Conservation (phyloP, 2,888 invertebrate species). For the Endomychus coccineus region DNA sequence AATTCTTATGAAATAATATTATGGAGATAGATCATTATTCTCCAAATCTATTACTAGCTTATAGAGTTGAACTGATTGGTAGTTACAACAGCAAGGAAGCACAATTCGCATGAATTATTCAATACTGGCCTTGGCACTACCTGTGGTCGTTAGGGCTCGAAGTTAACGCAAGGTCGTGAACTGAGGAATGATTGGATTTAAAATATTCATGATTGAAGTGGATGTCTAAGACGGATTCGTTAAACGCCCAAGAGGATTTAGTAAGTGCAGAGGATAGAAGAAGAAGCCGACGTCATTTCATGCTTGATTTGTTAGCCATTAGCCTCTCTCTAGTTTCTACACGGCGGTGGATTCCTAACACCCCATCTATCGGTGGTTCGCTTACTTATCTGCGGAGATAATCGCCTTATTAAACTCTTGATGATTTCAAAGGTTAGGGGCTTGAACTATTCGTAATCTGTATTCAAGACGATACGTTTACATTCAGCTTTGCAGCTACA, state of each 20-base stretch:
- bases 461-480: too few relatives aligned
- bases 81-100: too few relatives aligned
- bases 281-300: conserved; percentile 29
- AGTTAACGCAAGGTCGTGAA: conserved; percentile 13
- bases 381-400: conserved; percentile 4
- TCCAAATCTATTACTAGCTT: too few relatives aligned
- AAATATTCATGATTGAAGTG: conserved; percentile 15
- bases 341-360: neutral
- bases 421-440: neutral
- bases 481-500: too few relatives aligned
- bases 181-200: conserved; percentile 13
- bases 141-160: too few relatives aligned
- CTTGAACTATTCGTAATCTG: too few relatives aligned
- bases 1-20: too few relatives aligned
- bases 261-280: conserved; percentile 14
- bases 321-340: conserved; percentile 17
- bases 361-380: conserved; percentile 3
- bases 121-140: too few relatives aligned
- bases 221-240: conserved; percentile 7
- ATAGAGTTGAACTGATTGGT: too few relatives aligned
- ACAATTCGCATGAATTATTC: too few relatives aligned
- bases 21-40: too few relatives aligned
- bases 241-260: conserved; percentile 10
- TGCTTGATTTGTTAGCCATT: conserved; percentile 32
- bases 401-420: neutral